Conservation (phyloP, 2,797 vertebrate genomes). For the Alosa sapidissima region DNA sequence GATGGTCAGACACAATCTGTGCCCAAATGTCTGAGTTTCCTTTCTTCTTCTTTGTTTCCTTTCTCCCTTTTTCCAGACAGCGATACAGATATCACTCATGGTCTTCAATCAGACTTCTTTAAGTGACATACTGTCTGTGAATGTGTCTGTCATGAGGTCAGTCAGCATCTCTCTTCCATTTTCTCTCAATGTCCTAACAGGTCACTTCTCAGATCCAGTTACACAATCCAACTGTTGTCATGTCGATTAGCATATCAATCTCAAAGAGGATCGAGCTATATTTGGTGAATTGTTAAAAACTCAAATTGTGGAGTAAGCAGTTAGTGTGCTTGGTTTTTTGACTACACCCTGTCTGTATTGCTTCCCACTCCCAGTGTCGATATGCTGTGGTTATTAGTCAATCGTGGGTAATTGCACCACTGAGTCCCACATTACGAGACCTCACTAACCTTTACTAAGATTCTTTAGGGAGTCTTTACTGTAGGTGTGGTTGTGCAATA, state of each 20-base stretch:
- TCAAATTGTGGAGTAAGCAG: neutral
- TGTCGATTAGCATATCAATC: too few relatives aligned
- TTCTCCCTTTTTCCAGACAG: conserved; percentile 34
- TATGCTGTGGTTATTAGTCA: neutral
- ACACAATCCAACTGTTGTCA: neutral
- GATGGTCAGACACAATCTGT: too few relatives aligned
- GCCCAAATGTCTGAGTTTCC: too few relatives aligned
- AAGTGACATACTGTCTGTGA: conserved; percentile 33
- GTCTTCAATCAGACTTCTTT: conserved; percentile 29
- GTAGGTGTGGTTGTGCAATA: neutral
- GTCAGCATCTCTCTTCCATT: neutral
- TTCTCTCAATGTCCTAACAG: too few relatives aligned
- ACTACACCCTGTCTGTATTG: neutral
- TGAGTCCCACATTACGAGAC: neutral
- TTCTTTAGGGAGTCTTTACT: neutral
- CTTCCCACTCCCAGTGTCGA: neutral
- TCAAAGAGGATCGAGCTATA: too few relatives aligned
- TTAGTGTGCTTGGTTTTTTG: neutral
- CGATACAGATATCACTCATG: conserved; percentile 36
- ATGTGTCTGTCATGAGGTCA: conserved; percentile 46
- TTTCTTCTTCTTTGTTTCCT: too few relatives aligned
- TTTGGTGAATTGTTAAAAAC: too few relatives aligned
- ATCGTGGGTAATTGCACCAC: neutral
- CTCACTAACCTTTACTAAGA: neutral
- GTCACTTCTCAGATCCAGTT: neutral